Percentiles rank a stretch among this genome's conserved stretches.
These are phyloP conservation scores for Platycheirus albimanus DNA, from an alignment of 2,888 invertebrate genomes.

Conservation along the genomic window DNA sequence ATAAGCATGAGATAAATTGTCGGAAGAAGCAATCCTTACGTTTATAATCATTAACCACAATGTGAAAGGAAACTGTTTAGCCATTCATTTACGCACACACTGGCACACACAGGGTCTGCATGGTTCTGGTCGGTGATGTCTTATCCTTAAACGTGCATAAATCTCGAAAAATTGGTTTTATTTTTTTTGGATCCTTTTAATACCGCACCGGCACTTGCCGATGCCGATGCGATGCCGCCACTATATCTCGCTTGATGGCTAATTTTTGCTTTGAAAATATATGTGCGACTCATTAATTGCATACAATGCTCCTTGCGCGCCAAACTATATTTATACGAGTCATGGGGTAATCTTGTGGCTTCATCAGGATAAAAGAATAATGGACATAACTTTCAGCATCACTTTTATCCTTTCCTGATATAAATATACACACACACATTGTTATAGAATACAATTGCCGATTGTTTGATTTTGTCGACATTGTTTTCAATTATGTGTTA, in stretches of 20 bases:
- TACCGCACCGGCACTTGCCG: neutral
- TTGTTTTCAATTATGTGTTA: slow-evolving; percentile 55
- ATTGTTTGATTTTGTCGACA: slow-evolving; percentile 20
- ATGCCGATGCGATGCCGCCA: no score
- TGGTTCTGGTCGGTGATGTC: neutral
- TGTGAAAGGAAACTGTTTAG: slow-evolving; percentile 63
- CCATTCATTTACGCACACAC: slow-evolving; percentile 72
- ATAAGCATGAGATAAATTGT: slow-evolving; percentile 40
- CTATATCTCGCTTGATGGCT: slow-evolving; percentile 43
- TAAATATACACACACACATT: neutral
- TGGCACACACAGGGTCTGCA: neutral
- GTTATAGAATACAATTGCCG: neutral
- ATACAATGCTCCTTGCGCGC: slow-evolving; percentile 47
- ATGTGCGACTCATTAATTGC: slow-evolving; percentile 73
- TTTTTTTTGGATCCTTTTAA: neutral
- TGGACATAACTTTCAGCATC: slow-evolving; percentile 73
- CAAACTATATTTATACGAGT: no score
- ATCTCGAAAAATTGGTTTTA: slow-evolving; percentile 70
- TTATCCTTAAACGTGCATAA: slow-evolving; percentile 74
- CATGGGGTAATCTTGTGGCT: slow-evolving; percentile 43
- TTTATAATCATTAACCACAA: slow-evolving; percentile 72
- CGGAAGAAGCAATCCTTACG: slow-evolving; percentile 56
- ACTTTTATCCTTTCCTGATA: slow-evolving; percentile 13
- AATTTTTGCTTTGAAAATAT: slow-evolving; percentile 62
- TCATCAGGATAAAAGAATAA: slow-evolving; percentile 65